These are phyloP conservation scores for Chromoteleia sp. DNA, from an alignment of 2,888 invertebrate genomes.

Conservation along the genomic window DNA sequence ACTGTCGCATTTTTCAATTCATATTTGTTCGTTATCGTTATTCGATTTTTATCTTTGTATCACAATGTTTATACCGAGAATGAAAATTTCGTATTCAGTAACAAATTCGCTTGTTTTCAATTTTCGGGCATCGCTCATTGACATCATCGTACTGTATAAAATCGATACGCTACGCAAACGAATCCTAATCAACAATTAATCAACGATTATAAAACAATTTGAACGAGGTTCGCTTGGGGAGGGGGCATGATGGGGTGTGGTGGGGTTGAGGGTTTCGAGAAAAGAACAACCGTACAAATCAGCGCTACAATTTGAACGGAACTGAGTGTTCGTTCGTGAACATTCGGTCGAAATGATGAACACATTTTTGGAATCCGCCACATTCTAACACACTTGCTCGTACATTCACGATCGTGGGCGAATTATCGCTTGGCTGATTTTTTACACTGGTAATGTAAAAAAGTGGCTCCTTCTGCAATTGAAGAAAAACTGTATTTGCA, in stretches of 20 bases:
- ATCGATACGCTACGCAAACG: constrained; percentile 5
- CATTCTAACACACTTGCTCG: constrained; percentile 7
- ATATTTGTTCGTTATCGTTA: constrained; percentile 13
- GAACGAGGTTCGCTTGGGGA: neutral
- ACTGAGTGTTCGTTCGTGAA: neutral
- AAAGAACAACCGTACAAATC: neutral
- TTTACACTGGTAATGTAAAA: neutral
- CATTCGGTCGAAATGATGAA: constrained; percentile 9
- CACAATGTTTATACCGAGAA: constrained; percentile 31
- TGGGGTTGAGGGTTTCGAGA: too few relatives aligned
- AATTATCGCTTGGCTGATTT: constrained; percentile 30
- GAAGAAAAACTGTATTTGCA: too few relatives aligned
- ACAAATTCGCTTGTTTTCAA: constrained; percentile 17
- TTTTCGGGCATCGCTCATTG: constrained; percentile 26
- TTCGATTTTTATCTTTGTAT: constrained; percentile 27
- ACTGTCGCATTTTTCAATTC: constrained; percentile 4
- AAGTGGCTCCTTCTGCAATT: too few relatives aligned
- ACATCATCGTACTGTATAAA: constrained; percentile 16
- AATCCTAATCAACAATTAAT: constrained; percentile 19
- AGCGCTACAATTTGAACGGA: neutral
- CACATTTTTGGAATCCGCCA: constrained; percentile 30
- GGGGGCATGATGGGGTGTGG: too few relatives aligned
- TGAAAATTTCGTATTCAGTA: constrained; percentile 1
- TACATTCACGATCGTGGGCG: constrained; percentile 20
- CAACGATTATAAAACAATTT: constrained; percentile 17